Base-by-base conservation (phyloP, 53 echinoderm and acorn worm genomes). In the Henricia sp. region DNA sequence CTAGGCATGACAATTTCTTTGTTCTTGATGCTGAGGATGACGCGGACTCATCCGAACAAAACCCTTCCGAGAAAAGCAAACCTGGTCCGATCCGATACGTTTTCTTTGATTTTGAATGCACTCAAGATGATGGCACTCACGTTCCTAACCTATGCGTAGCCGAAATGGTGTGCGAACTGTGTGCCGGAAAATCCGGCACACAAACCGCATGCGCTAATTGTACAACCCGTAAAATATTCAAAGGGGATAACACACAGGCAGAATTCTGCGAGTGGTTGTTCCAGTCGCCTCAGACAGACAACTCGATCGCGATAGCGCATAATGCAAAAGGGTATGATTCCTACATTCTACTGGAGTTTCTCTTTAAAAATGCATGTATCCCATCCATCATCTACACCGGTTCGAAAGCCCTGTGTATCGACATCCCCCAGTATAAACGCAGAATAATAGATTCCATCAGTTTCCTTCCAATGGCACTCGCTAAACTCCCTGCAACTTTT, bases 391-490 rank as follows among this genome's bases (percentile, higher is more conserved):
- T 86, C 5, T 36, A 64, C 28, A 86, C 40, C 24, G 84, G 76
- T 3, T 1, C 51, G 6, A 76, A 87, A 55, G 40, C 78, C 38
- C n/a, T 87, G 0, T 29, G 10, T 12, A 6, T 73, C 3, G n/a
- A 13, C 3, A 29, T 67, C 4, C 43, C 28, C 16, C 57, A 46
- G 2, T 53, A 70, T 25, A 72, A 83, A 33, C 14, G 32, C 51
- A 90, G n/a, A n/a, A n/a, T n/a, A n/a, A n/a, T 86, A 25, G 86
- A 86, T 63, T 90, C 80, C 12, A 53, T 77, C 14, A 90, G 71
- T 37, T 90, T 86, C 43, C 51, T 74, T 19, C 68, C 68, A 34
- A 85, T 89, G 76, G 56, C 84, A 6, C 69, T 75, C 6, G 74
- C 85, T 4, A 17, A 52, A 23, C 20, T 82, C 39, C 82, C 82